These are phyloP conservation scores for Hydrolagus colliei DNA, from an alignment of 2,797 vertebrate species.

Conservation along the genomic window DNA sequence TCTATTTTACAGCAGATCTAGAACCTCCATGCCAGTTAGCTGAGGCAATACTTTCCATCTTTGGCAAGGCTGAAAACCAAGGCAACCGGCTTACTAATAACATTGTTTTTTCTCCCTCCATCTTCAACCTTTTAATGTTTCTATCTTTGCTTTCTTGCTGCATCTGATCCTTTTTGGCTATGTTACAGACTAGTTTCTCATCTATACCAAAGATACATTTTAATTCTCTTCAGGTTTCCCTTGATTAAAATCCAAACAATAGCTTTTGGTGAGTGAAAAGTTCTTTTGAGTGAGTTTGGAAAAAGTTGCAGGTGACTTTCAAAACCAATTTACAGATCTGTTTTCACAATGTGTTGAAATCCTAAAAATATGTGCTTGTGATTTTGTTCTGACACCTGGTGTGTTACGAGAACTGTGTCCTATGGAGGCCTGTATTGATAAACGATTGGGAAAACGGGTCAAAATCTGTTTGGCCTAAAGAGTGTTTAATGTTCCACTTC, in stretches of 20 bases:
- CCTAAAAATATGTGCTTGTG: not conserved
- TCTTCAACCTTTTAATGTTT: not conserved
- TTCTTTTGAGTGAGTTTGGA: not conserved
- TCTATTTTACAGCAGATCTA: not conserved
- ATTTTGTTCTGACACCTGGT: not conserved
- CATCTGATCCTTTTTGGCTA: conserved; percentile 18
- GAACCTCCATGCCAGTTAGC: not conserved
- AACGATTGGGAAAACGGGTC: not conserved
- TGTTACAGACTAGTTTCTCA: conserved; percentile 2
- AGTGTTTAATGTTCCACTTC: conserved; percentile 12
- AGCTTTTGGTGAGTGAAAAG: conserved; percentile 29
- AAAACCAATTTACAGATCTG: not conserved
- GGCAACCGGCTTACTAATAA: not conserved
- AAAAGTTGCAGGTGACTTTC: not conserved
- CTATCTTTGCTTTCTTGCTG: conserved; percentile 19
- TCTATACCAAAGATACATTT: not conserved
- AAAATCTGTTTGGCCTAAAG: not conserved
- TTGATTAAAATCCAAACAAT: not conserved
- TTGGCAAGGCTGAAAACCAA: not conserved
- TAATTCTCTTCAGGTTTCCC: conserved; percentile 10
- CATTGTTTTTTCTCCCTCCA: not conserved
- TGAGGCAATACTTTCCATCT: not conserved
- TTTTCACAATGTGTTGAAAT: not conserved
- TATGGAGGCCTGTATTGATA: not conserved
- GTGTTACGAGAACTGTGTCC: not conserved